Base-by-base conservation (phyloP, 2,113 vertebrate species). In the Protobothrops flavoviridis region DNA sequence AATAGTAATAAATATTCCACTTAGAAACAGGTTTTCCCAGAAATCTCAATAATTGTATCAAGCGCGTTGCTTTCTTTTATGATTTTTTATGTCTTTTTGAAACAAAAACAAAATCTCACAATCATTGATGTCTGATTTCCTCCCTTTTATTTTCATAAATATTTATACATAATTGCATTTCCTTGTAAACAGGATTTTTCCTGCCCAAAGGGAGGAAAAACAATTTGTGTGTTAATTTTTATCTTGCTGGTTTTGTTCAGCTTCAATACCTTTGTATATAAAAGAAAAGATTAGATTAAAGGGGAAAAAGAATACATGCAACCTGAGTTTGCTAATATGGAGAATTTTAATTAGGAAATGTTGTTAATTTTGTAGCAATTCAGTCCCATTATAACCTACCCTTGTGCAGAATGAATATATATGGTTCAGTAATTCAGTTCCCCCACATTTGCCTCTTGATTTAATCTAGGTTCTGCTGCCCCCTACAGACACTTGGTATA, bases 221-320 rank as follows among this genome's bases (percentile, higher is more conserved):
- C 96, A 97, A 98, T 98, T 97, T 98, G 93, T 98, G 97, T 98
- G 96, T 97, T 98, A 98, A 98, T 98, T 98, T 93, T 98, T 97
- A 96, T 97, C 97, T 97, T 94, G 93, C 95, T 96, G 94, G 94
- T 96, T 98, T 97, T 97, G 95, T 98, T 98, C 97, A 92, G 96
- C 97, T 97, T 97, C 97, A 97, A 93, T 97, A 95, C 93, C 88
- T 97, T 93, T 97, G 95, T 97, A 96, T 97, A 96, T 96, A 97
- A 97, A 97, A 96, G 95, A 96, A 97, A 94, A 97, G 95, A 98
- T 97, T 97, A 97, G 96, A 97, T 97, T 33, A 96, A 97, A 69
- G 10, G 52, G 26, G 7, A 4, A 97, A 96, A 95, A 59, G 92
- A 98, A 97, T 96, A 92, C 90, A 96, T 45, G 3, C 29, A 97